Evolutionary conservation across 2,888 invertebrate genomes (phyloP).

Genomic region (Erebia ligea): DNA sequence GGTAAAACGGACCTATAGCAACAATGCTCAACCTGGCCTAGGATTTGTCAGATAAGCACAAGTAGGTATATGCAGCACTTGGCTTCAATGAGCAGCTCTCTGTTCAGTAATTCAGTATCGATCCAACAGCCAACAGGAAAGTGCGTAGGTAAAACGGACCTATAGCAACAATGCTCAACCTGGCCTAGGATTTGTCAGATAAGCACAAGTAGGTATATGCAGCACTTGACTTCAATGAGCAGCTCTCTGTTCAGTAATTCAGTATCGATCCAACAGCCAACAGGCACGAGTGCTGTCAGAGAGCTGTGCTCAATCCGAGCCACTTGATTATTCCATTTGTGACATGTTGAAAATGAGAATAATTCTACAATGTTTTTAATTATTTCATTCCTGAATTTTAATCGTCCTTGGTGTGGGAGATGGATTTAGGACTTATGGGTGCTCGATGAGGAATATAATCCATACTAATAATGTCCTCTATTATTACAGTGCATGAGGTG

Average conservation of each 20-base stretch:
- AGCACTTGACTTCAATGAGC: slow-evolving; percentile 2
- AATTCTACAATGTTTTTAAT: too few relatives aligned
- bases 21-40: too few relatives aligned
- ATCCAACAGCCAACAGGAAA: neutral
- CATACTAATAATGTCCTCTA: too few relatives aligned
- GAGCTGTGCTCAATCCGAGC: neutral
- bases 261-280: neutral
- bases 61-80: neutral
- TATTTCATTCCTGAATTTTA: neutral
- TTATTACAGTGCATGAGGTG: too few relatives aligned
- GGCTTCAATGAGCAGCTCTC: neutral
- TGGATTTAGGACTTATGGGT: too few relatives aligned
- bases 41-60: neutral
- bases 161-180: neutral
- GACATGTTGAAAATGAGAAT: neutral
- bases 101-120: neutral
- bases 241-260: neutral
- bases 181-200: neutral
- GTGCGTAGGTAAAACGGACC: too few relatives aligned
- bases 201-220: neutral
- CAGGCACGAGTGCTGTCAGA: neutral
- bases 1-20: too few relatives aligned
- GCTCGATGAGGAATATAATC: too few relatives aligned
- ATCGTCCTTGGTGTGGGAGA: too few relatives aligned
- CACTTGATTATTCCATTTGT: neutral